These are phyloP conservation scores for Pasiphila rectangulata DNA, from an alignment of 2,888 invertebrate genomes.

Conservation along the genomic window DNA sequence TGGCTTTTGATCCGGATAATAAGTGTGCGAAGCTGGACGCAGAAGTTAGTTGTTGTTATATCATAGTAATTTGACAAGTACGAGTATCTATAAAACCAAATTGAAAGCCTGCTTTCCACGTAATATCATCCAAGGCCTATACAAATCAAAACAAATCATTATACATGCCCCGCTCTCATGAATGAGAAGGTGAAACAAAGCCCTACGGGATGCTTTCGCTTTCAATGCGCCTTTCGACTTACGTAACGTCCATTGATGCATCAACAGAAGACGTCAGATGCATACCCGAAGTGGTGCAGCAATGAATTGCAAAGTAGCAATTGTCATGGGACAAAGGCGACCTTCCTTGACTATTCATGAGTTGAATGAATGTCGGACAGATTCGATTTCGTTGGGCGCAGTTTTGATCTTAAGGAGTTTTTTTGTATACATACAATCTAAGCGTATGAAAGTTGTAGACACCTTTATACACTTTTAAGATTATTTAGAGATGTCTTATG, in stretches of 20 bases:
- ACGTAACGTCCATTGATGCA: conserved; percentile 29
- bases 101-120: background rate
- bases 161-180: conserved; percentile 24
- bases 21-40: no score
- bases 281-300: conserved; percentile 11
- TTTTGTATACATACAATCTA: no score
- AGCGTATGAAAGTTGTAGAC: no score
- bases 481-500: no score
- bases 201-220: conserved; percentile 32
- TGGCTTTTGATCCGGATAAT: no score
- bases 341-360: conserved; percentile 47
- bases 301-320: conserved; percentile 30
- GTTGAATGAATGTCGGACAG: conserved; percentile 37
- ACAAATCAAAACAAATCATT: conserved; percentile 24
- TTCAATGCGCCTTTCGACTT: conserved; percentile 23
- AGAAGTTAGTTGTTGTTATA: background rate
- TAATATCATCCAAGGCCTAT: conserved; percentile 4
- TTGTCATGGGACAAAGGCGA: conserved; percentile 35
- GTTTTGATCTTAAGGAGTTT: no score
- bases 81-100: background rate
- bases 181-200: conserved; percentile 28
- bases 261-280: conserved; percentile 9
- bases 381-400: conserved; percentile 18
- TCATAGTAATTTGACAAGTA: background rate
- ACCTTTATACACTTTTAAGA: no score